Conservation (phyloP, 1,140 invertebrate genomes). For the Charaxes varanes region DNA sequence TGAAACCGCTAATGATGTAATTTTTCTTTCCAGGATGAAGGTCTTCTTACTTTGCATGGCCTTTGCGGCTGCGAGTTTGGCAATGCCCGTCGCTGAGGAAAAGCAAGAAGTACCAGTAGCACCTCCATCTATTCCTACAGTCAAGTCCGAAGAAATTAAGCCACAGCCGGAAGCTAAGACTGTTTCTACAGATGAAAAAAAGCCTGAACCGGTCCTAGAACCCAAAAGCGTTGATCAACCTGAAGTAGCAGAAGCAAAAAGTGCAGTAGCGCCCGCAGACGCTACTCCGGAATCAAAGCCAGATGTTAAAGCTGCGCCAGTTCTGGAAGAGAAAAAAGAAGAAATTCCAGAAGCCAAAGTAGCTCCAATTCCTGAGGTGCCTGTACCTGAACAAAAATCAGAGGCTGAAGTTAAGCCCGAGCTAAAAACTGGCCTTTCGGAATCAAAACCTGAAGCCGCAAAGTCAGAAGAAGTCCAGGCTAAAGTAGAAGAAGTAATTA, state of each 20-base stretch:
- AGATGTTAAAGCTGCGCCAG: constrained; percentile 18
- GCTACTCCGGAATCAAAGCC: constrained; percentile 17
- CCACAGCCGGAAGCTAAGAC: constrained; percentile 24
- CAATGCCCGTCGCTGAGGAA: constrained; percentile 65
- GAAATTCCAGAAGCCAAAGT: constrained; percentile 21
- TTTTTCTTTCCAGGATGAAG: constrained; percentile 68
- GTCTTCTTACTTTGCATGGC: constrained; percentile 65
- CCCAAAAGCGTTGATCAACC: constrained; percentile 24
- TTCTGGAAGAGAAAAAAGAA: constrained; percentile 27
- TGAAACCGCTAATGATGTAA: constrained; percentile 44
- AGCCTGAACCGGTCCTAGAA: constrained; percentile 28
- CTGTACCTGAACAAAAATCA: constrained; percentile 18
- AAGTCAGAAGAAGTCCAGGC: constrained; percentile 40
- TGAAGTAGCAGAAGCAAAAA: constrained; percentile 20
- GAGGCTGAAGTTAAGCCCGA: constrained; percentile 30
- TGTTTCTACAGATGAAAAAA: constrained; percentile 27
- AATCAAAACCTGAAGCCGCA: constrained; percentile 25
- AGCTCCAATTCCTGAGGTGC: constrained; percentile 18
- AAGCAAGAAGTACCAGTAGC: constrained; percentile 34
- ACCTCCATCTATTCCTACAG: constrained; percentile 27
- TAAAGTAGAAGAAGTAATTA: constrained; percentile 46
- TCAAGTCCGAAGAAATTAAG: constrained; percentile 34
- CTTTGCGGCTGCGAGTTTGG: constrained; percentile 57
- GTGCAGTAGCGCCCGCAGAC: constrained; percentile 20
- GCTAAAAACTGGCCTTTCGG: constrained; percentile 27